A percentile compares a stretch with the other conserved stretches of the same genome.
These are phyloP conservation scores for Setipinna tenuifilis DNA, from an alignment of 2,797 vertebrate species.

Conservation along the genomic window DNA sequence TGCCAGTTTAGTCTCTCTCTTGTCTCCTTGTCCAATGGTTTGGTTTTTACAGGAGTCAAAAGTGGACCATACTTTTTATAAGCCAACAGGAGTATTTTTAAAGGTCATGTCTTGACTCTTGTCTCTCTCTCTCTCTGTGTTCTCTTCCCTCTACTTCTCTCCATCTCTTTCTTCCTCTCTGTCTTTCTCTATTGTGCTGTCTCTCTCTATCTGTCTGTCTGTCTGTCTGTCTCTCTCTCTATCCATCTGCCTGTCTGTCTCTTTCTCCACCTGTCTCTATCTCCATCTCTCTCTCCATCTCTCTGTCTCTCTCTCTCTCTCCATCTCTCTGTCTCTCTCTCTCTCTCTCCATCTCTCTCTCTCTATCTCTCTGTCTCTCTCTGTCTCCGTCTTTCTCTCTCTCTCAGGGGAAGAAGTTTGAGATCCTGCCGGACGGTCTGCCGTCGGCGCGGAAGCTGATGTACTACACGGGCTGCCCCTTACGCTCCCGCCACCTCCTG, in stretches of 20 bases:
- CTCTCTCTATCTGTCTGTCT: neutral
- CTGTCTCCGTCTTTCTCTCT: neutral
- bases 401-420: slow-evolving; percentile 93
- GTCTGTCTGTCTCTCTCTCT: neutral
- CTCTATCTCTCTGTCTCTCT: slow-evolving; percentile 3
- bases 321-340: neutral
- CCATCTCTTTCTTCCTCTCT: neutral
- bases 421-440: slow-evolving; percentile 94
- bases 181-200: neutral
- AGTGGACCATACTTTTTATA: no score
- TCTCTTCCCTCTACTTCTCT: neutral
- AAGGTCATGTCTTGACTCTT: neutral
- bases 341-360: slow-evolving; percentile 16
- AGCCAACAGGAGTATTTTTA: no score
- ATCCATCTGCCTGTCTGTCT: neutral
- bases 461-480: slow-evolving; percentile 94
- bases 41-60: no score
- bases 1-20: no score
- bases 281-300: neutral
- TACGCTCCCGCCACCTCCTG: slow-evolving; percentile 92
- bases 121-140: neutral
- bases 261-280: neutral
- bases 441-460: slow-evolving; percentile 95
- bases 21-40: no score
- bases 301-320: neutral